Evolutionary conservation across 2,113 vertebrate genomes (phyloP).

Genomic region (Connochaetes taurinus): DNA sequence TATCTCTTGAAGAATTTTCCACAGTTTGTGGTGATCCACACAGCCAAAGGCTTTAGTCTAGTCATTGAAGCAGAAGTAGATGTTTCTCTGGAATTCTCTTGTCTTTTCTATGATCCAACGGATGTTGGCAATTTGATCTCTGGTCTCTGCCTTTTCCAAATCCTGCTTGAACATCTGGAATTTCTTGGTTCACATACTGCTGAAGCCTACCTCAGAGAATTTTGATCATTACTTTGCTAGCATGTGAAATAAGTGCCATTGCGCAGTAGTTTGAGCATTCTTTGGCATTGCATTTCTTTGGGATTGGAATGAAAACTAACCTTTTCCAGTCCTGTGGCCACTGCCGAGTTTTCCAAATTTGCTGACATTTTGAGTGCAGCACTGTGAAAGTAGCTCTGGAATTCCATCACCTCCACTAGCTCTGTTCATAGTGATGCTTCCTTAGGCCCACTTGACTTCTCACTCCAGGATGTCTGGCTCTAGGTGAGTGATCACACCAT

Average conservation of each 20-base stretch:
- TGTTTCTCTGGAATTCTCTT: neutral
- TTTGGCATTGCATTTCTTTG: neutral
- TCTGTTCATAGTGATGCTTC: neutral
- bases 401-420: neutral
- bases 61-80: neutral
- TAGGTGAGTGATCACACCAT: neutral
- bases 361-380: neutral
- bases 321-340: neutral
- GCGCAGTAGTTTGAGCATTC: accelerated
- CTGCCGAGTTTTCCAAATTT: neutral
- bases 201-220: neutral
- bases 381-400: neutral
- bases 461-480: neutral
- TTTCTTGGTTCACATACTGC: neutral
- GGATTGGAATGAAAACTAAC: neutral
- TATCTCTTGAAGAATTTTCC: neutral
- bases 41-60: neutral
- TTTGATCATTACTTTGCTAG: neutral
- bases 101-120: neutral
- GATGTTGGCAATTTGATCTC: neutral
- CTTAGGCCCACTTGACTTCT: neutral
- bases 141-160: neutral
- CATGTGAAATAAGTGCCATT: neutral
- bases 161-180: neutral
- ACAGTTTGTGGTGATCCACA: neutral